Conservation (phyloP, 1,140 invertebrate genomes). For the Mamestra configurata region DNA sequence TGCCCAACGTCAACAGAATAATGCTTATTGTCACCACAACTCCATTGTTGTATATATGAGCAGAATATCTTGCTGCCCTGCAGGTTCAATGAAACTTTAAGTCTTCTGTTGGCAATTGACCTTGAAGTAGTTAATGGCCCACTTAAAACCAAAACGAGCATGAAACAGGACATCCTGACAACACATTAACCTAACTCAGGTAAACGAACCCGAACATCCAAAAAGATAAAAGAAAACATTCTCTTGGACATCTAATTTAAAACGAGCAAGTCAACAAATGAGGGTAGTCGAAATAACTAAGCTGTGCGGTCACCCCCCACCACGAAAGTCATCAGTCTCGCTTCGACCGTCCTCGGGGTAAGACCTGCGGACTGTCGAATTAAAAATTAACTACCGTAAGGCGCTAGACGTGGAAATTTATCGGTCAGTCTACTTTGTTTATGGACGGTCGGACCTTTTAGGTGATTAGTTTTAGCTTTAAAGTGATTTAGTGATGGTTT, state of each 20-base stretch:
- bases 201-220: constrained; percentile 4
- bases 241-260: constrained; percentile 74
- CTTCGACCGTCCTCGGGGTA: constrained; percentile 56
- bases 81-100: neutral
- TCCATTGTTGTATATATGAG: too few species aligned
- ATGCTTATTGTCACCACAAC: too few species aligned
- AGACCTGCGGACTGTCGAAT: constrained; percentile 63
- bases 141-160: neutral
- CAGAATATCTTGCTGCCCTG: too few species aligned
- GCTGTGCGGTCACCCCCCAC: constrained; percentile 67
- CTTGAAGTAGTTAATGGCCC: neutral
- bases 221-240: constrained; percentile 46
- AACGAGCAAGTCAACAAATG: constrained; percentile 77
- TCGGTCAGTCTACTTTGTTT: constrained; percentile 70
- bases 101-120: neutral
- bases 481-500: constrained; percentile 56
- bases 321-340: constrained; percentile 68
- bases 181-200: neutral
- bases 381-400: constrained; percentile 66
- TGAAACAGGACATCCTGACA: neutral
- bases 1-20: too few species aligned
- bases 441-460: constrained; percentile 69
- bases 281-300: constrained; percentile 82
- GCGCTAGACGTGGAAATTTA: constrained; percentile 67
- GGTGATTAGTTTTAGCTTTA: constrained; percentile 68